Evolutionary conservation across 2,113 vertebrate genomes (phyloP).

Genomic region (Natator depressus): DNA sequence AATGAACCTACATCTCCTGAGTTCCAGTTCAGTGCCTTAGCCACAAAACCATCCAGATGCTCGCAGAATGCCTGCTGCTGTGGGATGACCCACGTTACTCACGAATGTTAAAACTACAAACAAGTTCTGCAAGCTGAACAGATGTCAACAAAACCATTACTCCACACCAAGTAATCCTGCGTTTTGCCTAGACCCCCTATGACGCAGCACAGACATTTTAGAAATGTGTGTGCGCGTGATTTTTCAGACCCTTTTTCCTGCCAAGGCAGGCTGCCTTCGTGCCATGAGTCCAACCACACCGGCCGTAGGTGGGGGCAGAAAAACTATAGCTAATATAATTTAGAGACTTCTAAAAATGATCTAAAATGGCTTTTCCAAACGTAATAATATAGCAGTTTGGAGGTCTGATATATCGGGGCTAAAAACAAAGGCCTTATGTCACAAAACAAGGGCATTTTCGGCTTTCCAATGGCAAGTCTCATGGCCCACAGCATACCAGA

Average conservation of each 20-base stretch:
- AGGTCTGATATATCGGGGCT: not conserved
- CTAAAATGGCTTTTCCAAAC: not conserved
- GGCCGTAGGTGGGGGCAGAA: not conserved
- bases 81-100: not conserved
- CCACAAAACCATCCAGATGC: not conserved
- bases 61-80: not conserved
- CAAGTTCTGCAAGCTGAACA: not conserved
- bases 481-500: not conserved
- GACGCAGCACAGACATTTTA: constrained; percentile 26
- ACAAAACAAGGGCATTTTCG: not conserved
- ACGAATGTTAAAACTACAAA: not conserved
- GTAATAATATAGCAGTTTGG: not conserved
- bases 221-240: not conserved
- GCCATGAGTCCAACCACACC: not conserved
- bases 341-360: not conserved
- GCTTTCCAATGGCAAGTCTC: not conserved
- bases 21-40: not conserved
- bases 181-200: constrained; percentile 33
- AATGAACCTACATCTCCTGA: fast-evolving
- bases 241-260: constrained; percentile 6
- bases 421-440: not conserved
- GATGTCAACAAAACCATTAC: constrained; percentile 6
- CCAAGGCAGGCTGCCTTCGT: not conserved
- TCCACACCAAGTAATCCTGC: not conserved
- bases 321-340: not conserved